Base-by-base conservation (phyloP, 2,888 invertebrate genomes). In the Spilosoma lubricipeda region DNA sequence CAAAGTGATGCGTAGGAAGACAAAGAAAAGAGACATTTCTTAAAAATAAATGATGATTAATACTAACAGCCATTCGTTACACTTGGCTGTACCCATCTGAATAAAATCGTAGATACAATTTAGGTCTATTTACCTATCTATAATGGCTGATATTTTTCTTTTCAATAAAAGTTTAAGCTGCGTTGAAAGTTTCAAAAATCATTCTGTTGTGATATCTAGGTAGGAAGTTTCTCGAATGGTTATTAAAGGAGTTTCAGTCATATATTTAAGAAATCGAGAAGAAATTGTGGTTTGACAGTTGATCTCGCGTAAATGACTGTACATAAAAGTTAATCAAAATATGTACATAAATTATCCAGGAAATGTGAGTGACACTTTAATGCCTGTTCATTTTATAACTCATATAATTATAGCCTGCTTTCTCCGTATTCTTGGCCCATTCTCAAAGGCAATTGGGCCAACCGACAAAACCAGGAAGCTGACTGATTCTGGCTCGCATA, bases 381-480 rank as follows among this genome's bases (percentile, higher is more conserved):
- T 83, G 88, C 81, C 85, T 82, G 88, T 89, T 88, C 84, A 85
- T 90, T 89, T 91, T 87, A 90, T 89, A 88, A 85, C 86, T 86
- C 83, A 82, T 88, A 90, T 92, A 70, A 70, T 76, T 73, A 88
- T 87, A 89, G 90, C 85, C 86, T 82, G 90, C 93, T 94, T 93
- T 94, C 93, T 91, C 91, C 87, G 90, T 92, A 92, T 90, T 92
- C 89, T 93, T 94, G 94, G 94, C 93, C 86, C 87, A 85, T 81
- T 84, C 88, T 94, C 94, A 95, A 93, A 93, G 91, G 90, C 90
- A 93, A 91, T 86, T 91, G 90, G 94, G 93, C 87, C 93, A 90
- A 87, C 82, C 88, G 81, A 82, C 76, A 84, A 85, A 90, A 92
- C 90, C 91, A 91, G 92, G 92, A 93, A 93, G 90, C 85, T 81